These are phyloP conservation scores for Baccha elongata DNA, from an alignment of 2,888 invertebrate genomes.

Conservation along the genomic window DNA sequence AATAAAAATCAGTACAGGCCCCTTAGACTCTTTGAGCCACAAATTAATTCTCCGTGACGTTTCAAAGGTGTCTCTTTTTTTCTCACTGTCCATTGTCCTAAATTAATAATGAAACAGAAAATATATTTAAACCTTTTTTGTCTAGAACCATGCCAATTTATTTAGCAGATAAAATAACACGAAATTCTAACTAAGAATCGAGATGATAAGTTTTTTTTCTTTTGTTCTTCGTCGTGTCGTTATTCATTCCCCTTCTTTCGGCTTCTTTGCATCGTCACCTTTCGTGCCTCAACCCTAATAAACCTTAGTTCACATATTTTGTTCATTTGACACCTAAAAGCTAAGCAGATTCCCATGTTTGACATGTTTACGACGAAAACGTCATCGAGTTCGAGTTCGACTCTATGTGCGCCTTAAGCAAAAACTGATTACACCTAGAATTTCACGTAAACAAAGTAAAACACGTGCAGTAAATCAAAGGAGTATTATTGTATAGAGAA, in stretches of 20 bases:
- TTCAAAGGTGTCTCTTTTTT: too few relatives aligned
- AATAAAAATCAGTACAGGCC: too few relatives aligned
- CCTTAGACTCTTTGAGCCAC: too few relatives aligned
- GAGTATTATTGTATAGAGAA: not conserved
- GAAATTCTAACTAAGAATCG: too few relatives aligned
- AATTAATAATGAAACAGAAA: too few relatives aligned
- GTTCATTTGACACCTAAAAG: slow-evolving; percentile 55
- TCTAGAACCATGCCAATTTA: too few relatives aligned
- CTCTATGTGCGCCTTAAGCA: not conserved
- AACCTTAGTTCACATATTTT: slow-evolving; percentile 22
- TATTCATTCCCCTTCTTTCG: not conserved
- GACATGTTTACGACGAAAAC: slow-evolving; percentile 37
- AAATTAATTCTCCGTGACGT: too few relatives aligned
- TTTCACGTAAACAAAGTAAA: slow-evolving; percentile 52
- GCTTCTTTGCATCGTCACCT: not conserved
- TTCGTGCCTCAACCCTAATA: slow-evolving; percentile 17
- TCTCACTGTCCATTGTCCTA: too few relatives aligned
- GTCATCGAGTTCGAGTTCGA: not conserved
- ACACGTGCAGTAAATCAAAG: slow-evolving; percentile 50
- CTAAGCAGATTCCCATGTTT: slow-evolving; percentile 65
- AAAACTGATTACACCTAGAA: slow-evolving; percentile 59
- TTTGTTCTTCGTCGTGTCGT: not conserved
- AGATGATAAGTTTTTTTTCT: too few relatives aligned
- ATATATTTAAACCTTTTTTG: too few relatives aligned
- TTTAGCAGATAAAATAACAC: too few relatives aligned